phyloP scores from a whole-genome alignment of 2,113 vertebrate species.

The Megaleporinus macrocephalus region DNA sequence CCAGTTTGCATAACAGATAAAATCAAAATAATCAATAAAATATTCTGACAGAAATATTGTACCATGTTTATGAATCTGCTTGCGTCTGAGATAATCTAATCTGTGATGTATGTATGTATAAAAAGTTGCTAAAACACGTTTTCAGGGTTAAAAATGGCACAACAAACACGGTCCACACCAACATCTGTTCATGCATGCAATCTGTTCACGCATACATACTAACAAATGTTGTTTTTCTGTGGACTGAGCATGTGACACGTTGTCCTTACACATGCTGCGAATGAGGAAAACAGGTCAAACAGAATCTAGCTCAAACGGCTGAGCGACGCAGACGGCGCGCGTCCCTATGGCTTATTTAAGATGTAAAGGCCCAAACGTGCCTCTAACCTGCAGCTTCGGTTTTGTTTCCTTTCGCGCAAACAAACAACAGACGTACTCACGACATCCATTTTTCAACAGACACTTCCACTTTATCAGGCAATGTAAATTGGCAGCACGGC shows the following conservation, averaged over 20 bases:
- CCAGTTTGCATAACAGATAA: no score
- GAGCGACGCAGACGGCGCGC: conserved; percentile 10
- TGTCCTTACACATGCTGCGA: not conserved
- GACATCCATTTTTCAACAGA: not conserved
- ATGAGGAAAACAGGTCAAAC: conserved; percentile 37
- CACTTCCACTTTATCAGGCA: not conserved
- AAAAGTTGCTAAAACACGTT: no score
- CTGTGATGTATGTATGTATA: no score
- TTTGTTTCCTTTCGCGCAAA: not conserved
- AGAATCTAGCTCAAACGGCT: conserved; percentile 29
- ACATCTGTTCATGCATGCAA: not conserved
- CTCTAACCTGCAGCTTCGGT: not conserved
- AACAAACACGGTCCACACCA: not conserved
- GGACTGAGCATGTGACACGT: not conserved
- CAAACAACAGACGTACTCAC: not conserved
- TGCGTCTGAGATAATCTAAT: no score
- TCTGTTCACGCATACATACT: not conserved
- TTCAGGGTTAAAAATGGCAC: no score
- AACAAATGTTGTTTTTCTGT: not conserved
- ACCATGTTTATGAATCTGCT: no score
- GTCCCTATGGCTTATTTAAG: not conserved
- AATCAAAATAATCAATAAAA: no score
- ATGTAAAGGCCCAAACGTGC: not conserved
- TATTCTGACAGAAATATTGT: no score
- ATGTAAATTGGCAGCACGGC: conserved; percentile 14